Conservation (phyloP, 2,113 vertebrate species). For the Aegithalos caudatus region DNA sequence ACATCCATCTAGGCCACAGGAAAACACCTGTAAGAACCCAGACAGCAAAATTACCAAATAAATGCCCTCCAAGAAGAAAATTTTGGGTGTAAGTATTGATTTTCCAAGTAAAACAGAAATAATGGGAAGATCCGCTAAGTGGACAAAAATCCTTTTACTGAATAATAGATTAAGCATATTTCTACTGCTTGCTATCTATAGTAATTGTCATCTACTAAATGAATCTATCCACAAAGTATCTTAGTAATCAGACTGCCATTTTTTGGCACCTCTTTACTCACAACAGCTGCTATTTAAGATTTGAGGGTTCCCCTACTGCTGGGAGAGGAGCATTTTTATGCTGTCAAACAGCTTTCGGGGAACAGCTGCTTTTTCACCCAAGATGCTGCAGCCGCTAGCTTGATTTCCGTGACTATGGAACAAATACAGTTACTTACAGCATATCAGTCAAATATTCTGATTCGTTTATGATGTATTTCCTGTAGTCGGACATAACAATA, state of each 20-base stretch:
- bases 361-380: background rate
- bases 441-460: background rate
- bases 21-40: background rate
- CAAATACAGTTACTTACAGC: background rate
- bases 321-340: background rate
- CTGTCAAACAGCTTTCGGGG: constrained; percentile 13
- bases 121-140: background rate
- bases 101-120: background rate
- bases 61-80: background rate
- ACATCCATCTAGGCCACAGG: background rate
- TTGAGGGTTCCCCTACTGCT: constrained; percentile 28
- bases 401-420: background rate
- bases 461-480: background rate
- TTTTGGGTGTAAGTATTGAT: background rate
- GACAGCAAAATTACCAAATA: background rate
- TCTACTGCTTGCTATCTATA: background rate
- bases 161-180: background rate
- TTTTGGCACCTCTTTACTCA: constrained; percentile 33
- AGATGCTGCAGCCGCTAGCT: background rate
- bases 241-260: constrained; percentile 16
- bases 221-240: background rate
- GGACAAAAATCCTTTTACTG: background rate
- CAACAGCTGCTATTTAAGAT: constrained; percentile 39
- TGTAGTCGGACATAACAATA: background rate
- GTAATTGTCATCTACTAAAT: background rate